These are phyloP conservation scores for Malurus alboscapulatus DNA, from an alignment of 2,113 vertebrate genomes.

Conservation along the genomic window DNA sequence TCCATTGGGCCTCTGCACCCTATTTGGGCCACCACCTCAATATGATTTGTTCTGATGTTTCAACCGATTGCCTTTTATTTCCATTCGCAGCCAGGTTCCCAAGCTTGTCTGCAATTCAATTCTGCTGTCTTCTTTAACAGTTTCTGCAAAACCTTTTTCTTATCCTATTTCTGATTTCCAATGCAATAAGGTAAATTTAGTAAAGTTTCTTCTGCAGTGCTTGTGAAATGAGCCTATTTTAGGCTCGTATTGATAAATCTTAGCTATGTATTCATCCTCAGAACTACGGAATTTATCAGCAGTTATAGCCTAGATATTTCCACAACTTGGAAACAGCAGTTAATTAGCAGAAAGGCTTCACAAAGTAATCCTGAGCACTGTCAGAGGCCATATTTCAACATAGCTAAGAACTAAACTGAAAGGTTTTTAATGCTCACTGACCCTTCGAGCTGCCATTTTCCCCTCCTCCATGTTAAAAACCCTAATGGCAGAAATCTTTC, in stretches of 20 bases:
- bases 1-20: rapidly evolving
- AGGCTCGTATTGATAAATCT: background rate
- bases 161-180: background rate
- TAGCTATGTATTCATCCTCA: background rate
- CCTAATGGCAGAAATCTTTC: background rate
- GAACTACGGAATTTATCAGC: background rate
- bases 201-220: background rate
- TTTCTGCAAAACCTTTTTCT: background rate
- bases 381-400: background rate
- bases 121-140: background rate
- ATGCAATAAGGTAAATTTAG: background rate
- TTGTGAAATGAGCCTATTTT: background rate
- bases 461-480: background rate
- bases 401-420: background rate
- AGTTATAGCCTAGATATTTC: background rate
- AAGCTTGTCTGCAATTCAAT: background rate
- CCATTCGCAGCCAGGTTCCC: background rate
- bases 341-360: background rate
- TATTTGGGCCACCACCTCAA: background rate
- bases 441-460: background rate
- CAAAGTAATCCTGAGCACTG: background rate
- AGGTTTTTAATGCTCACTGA: background rate
- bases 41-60: background rate
- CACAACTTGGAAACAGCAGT: background rate
- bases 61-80: background rate